Percentiles rank a stretch among this genome's conserved stretches.
Evolutionary conservation across 2,797 vertebrate species (phyloP).

Genomic region (Silurus aristotelis): DNA sequence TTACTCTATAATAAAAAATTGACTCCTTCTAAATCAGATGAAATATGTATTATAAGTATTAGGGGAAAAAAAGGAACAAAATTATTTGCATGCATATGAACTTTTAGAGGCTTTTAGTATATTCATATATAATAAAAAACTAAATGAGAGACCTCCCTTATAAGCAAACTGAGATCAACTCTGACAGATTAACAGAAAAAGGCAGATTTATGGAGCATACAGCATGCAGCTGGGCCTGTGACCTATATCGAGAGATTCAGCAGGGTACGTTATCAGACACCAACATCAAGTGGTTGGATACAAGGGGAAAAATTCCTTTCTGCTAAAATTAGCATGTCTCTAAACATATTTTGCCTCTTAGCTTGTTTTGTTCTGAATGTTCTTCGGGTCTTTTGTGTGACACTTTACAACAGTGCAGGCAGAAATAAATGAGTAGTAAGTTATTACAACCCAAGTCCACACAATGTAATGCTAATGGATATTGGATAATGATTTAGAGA

Average conservation of each 20-base stretch:
- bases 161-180: neutral
- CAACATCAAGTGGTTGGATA: constrained; percentile 30
- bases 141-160: neutral
- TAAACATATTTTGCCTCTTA: neutral
- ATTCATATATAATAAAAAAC: neutral
- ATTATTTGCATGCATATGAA: neutral
- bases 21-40: neutral
- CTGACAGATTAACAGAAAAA: constrained; percentile 6
- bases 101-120: neutral
- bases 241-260: constrained; percentile 33
- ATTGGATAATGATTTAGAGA: neutral
- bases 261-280: constrained; percentile 28
- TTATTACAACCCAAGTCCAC: neutral
- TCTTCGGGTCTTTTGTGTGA: neutral
- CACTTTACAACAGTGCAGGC: neutral
- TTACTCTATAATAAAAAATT: neutral
- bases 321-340: constrained; percentile 38
- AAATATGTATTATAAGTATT: neutral
- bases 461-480: neutral
- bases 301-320: constrained; percentile 34
- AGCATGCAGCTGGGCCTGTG: constrained; percentile 10
- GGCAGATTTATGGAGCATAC: constrained; percentile 2
- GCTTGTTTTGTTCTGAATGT: neutral
- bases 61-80: neutral
- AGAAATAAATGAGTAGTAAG: neutral